Evolutionary conservation across 2,113 vertebrate genomes (phyloP).

Genomic region (Lepisosteus oculatus): DNA sequence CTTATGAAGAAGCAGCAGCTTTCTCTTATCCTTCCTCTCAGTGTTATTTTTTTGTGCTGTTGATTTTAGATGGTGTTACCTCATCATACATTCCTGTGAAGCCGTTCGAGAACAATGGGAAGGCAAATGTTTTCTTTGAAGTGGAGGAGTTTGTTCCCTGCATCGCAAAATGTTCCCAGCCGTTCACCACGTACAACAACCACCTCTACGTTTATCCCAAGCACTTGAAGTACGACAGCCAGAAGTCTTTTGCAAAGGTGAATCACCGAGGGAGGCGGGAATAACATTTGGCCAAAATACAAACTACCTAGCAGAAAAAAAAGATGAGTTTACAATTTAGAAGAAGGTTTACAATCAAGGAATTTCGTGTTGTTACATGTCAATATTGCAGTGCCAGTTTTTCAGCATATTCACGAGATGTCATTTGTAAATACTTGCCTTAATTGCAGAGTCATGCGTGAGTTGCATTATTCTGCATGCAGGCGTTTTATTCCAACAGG

Average conservation of each 20-base stretch:
- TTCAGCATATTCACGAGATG: too few relatives aligned
- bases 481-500: too few relatives aligned
- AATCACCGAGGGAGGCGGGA: slow-evolving; percentile 10
- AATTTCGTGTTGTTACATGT: too few relatives aligned
- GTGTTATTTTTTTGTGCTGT: slow-evolving; percentile 37
- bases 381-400: too few relatives aligned
- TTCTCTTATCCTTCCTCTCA: slow-evolving; percentile 29
- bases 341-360: too few relatives aligned
- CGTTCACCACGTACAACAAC: slow-evolving; percentile 95
- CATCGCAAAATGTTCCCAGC: slow-evolving; percentile 90
- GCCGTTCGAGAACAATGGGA: slow-evolving; percentile 79
- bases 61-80: slow-evolving; percentile 87
- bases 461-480: too few relatives aligned
- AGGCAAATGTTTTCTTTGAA: slow-evolving; percentile 78
- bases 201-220: slow-evolving; percentile 96
- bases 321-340: too few relatives aligned
- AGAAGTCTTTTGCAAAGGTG: slow-evolving; percentile 95
- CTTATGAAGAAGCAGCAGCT: slow-evolving; percentile 9
- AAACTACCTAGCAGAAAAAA: too few relatives aligned
- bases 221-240: slow-evolving; percentile 92
- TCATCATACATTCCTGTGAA: slow-evolving; percentile 95
- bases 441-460: too few relatives aligned
- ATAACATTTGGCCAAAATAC: too few relatives aligned
- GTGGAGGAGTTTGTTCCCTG: slow-evolving; percentile 96
- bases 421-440: too few relatives aligned